Evolutionary conservation across 2,113 vertebrate genomes (phyloP).

Genomic region (Malurus cyaneus): DNA sequence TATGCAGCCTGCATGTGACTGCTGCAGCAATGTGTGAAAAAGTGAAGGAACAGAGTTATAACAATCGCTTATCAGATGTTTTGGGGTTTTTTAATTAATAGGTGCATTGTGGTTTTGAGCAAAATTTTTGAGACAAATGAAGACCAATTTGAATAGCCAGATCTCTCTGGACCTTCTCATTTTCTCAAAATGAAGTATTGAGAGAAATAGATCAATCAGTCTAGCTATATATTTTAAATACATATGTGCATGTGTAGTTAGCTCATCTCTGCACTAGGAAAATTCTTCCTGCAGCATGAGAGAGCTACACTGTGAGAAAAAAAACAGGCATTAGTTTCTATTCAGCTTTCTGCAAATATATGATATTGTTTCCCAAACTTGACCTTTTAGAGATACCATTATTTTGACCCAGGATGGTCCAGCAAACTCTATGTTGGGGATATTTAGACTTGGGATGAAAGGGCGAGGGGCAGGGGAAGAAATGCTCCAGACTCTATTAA

Average conservation of each 20-base stretch:
- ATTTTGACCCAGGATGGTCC: neutral
- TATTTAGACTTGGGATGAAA: neutral
- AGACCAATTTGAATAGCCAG: neutral
- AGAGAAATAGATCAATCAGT: rapidly evolving
- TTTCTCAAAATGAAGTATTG: neutral
- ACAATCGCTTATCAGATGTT: neutral
- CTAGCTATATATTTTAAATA: neutral
- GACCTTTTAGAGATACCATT: neutral
- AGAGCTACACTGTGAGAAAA: neutral
- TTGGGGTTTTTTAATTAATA: neutral
- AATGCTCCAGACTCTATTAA: neutral
- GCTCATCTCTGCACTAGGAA: neutral
- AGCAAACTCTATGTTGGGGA: neutral
- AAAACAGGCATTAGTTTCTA: neutral
- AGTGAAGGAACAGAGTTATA: neutral
- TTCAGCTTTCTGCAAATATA: neutral
- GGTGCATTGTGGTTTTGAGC: neutral
- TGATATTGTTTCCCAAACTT: neutral
- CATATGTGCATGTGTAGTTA: neutral
- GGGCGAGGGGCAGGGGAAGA: rapidly evolving
- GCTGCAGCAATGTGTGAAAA: neutral
- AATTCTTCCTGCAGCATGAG: neutral
- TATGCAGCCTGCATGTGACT: neutral
- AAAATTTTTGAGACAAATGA: neutral
- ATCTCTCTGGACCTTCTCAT: neutral